These are phyloP conservation scores for Phaethornis superciliosus DNA, from an alignment of 2,113 vertebrate species.

Conservation along the genomic window DNA sequence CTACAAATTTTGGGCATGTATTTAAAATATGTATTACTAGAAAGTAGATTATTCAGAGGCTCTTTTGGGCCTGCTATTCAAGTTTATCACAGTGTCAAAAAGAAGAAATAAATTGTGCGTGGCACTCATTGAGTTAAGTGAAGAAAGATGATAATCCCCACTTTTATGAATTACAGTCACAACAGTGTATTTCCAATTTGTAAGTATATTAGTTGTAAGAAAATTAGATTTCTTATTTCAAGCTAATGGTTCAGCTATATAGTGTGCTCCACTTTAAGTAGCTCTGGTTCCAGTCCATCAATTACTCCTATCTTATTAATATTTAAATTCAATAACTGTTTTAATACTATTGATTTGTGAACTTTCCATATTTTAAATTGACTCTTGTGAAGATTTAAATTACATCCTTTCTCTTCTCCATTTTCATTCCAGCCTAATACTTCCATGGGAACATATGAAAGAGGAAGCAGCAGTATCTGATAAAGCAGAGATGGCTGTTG, in stretches of 20 bases:
- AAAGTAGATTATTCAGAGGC: not conserved
- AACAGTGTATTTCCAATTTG: conserved; percentile 42
- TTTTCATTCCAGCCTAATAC: conserved; percentile 27
- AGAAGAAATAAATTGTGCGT: not conserved
- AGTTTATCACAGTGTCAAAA: not conserved
- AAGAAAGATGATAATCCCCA: not conserved
- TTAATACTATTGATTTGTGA: conserved; percentile 68
- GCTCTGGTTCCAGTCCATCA: conserved; percentile 54
- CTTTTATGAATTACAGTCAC: not conserved
- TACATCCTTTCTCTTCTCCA: conserved; percentile 9
- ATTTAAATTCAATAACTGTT: conserved; percentile 72
- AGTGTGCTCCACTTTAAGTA: conserved; percentile 38
- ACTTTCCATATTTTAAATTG: conserved; percentile 47
- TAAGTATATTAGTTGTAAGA: conserved; percentile 38
- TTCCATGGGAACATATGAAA: conserved; percentile 11
- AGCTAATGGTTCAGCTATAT: conserved; percentile 41
- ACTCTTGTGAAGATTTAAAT: conserved; percentile 47
- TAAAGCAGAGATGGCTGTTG: not conserved
- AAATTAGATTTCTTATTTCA: conserved; percentile 64
- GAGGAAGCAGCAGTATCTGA: not conserved
- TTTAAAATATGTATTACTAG: not conserved
- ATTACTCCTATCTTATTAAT: conserved; percentile 65
- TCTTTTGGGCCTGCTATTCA: not conserved
- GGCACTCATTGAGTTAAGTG: not conserved
- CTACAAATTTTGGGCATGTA: not conserved